These are phyloP conservation scores for Drosophila borealis DNA, from an alignment of 2,888 invertebrate genomes.

Conservation along the genomic window DNA sequence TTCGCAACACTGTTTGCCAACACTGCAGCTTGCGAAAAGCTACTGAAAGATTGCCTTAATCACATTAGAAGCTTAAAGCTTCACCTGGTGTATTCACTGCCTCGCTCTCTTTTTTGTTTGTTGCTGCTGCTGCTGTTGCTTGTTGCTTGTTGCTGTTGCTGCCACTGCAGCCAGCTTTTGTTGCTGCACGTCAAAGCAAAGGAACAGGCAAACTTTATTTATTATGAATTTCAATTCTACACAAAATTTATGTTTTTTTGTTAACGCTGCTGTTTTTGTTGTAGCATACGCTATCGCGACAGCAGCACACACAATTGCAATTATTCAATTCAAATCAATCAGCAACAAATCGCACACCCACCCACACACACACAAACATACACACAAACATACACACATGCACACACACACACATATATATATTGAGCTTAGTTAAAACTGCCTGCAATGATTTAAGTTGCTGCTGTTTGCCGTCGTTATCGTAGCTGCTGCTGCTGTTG, in stretches of 20 bases:
- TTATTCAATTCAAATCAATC: slow-evolving; percentile 83
- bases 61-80: too few relatives aligned
- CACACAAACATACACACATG: slow-evolving; percentile 14
- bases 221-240: slow-evolving; percentile 16
- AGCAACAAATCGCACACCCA: slow-evolving; percentile 62
- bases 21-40: too few relatives aligned
- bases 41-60: too few relatives aligned
- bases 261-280: slow-evolving; percentile 5
- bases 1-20: too few relatives aligned
- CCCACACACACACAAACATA: slow-evolving; percentile 30
- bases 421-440: slow-evolving; percentile 73
- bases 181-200: slow-evolving; percentile 11
- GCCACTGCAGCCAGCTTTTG: slow-evolving; percentile 5
- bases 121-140: not conserved
- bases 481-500: slow-evolving; percentile 30
- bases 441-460: slow-evolving; percentile 76
- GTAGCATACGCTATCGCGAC: slow-evolving; percentile 25
- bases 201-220: slow-evolving; percentile 13
- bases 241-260: slow-evolving; percentile 4
- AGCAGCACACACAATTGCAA: slow-evolving; percentile 71
- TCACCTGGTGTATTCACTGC: too few relatives aligned
- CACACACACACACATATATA: slow-evolving; percentile 39
- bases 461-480: slow-evolving; percentile 46
- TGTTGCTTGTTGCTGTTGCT: slow-evolving; percentile 5
- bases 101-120: not conserved